Base-by-base conservation (phyloP, 2,113 vertebrate genomes). In the Bubo scandiacus region DNA sequence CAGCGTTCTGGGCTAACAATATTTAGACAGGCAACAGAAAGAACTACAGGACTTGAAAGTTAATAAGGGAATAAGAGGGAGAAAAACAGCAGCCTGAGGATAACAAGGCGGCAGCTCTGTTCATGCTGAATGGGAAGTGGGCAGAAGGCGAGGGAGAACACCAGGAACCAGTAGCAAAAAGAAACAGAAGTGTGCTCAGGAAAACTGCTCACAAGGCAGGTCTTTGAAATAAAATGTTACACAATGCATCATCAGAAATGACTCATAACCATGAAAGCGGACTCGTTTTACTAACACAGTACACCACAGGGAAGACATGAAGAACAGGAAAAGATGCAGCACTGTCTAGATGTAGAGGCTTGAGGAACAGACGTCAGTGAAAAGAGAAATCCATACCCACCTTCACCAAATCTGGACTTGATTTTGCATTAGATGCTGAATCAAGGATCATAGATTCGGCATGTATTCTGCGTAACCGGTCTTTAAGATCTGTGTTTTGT, bases 401-500 rank as follows among this genome's bases (percentile, higher is more conserved):
- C 99, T 99, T 99, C 95, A 98, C 98, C 96, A 99, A 98, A 98
- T 98, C 97, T 96, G 98, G 97, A 95, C 97, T 98, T 97, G 98
- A 96, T 98, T 98, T 99, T 98, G 98, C 97, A 97, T 98, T 98
- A 97, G 97, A 96, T 90, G 98, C 98, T 98, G 98, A 98, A 94
- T 99, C 99, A 98, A 98, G 96, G 97, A 99, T 97, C 98, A 98
- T 98, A 96, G 99, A 99, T 97, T 99, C 99, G 47, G 98, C 98
- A 96, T 99, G 99, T 98, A 99, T 99, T 99, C 99, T 99, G 99
- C 98, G 97, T 98, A 99, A 99, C 83, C 99, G 99, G 96, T 99
- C 99, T 98, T 98, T 99, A 98, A 99, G 98, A 92, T 99, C 99
- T 98, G 98, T 98, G 97, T 99, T 99, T 98, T 99, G 99, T 96